Conservation (phyloP, 53 echinoderm and acorn worm species). For the Henricia sp. region DNA sequence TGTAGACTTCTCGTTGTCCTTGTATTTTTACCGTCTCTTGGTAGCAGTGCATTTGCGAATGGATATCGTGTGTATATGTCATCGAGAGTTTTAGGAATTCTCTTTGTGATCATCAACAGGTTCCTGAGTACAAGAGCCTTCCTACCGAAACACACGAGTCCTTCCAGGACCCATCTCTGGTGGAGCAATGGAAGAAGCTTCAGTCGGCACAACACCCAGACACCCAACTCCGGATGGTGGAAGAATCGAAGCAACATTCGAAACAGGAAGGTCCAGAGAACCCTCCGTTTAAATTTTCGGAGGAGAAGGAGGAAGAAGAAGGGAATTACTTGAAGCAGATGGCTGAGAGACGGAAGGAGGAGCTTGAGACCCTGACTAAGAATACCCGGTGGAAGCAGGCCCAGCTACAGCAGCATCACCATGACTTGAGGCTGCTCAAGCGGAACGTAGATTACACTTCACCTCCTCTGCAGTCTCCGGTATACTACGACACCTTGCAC, state of each 20-base stretch:
- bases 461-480: constrained; percentile 80
- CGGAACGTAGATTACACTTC: constrained; percentile 92
- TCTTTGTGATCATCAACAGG: no score
- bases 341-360: constrained; percentile 71
- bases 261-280: constrained; percentile 59
- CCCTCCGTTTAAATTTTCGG: constrained; percentile 69
- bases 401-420: constrained; percentile 86
- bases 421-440: constrained; percentile 86
- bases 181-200: constrained; percentile 81
- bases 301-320: constrained; percentile 73
- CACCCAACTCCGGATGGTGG: constrained; percentile 72
- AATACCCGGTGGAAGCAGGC: constrained; percentile 96
- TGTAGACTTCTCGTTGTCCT: no score
- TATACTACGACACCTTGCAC: constrained; percentile 95
- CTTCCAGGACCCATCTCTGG: constrained; percentile 78
- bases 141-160: constrained; percentile 83
- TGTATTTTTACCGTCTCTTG: no score
- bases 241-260: constrained; percentile 67
- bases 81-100: no score
- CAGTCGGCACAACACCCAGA: constrained; percentile 80
- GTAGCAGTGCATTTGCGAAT: no score
- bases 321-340: constrained; percentile 83
- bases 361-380: constrained; percentile 74
- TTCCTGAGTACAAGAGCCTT: constrained; percentile 79
- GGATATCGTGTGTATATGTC: no score